Conservation (phyloP, 2,888 invertebrate genomes). For the Tanypteryx hageni region DNA sequence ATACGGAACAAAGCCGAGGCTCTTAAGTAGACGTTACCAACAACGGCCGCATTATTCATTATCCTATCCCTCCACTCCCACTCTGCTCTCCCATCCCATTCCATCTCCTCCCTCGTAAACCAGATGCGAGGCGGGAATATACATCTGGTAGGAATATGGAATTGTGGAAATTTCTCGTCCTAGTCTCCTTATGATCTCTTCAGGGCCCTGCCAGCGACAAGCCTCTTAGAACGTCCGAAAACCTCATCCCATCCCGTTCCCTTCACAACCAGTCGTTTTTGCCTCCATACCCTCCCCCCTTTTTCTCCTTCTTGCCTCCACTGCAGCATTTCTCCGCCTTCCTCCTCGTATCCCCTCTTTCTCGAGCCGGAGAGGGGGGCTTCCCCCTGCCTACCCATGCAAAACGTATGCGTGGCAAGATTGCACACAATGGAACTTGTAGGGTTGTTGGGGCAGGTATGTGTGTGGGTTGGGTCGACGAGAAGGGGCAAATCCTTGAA, state of each 20-base stretch:
- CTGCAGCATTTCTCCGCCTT: neutral
- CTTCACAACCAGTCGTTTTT: neutral
- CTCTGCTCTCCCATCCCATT: neutral
- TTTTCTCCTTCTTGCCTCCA: neutral
- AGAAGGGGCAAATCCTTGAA: neutral
- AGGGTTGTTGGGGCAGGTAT: neutral
- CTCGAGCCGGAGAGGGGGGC: neutral
- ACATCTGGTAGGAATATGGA: neutral
- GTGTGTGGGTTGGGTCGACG: neutral
- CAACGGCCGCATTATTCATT: slow-evolving; percentile 42
- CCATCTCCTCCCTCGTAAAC: neutral
- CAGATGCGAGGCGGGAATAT: neutral
- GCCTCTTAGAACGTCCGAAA: slow-evolving; percentile 18
- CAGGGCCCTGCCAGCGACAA: slow-evolving; percentile 27
- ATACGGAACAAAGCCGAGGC: neutral
- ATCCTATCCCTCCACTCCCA: neutral
- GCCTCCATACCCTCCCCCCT: too few species aligned
- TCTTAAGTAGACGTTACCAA: slow-evolving; percentile 30
- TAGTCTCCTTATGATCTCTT: neutral
- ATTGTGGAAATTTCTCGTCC: neutral
- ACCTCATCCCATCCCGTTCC: neutral
- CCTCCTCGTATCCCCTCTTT: neutral
- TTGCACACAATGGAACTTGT: neutral
- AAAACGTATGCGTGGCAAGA: neutral
- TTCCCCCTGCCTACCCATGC: neutral